Conservation (phyloP, 1,140 invertebrate genomes). For the Diabrotica undecimpunctata region DNA sequence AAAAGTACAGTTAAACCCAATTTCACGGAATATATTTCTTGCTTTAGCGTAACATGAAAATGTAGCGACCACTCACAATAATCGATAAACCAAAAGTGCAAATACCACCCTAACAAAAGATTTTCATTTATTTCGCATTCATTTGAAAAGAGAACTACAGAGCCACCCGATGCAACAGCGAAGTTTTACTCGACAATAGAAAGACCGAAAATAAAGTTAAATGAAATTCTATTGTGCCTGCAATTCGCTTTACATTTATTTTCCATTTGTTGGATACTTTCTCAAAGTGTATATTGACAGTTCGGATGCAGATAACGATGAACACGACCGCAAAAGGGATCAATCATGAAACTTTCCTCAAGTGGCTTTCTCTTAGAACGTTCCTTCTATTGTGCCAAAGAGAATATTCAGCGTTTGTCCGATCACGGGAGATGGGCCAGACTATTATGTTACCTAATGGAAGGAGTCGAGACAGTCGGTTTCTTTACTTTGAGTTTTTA, state of each 20-base stretch:
- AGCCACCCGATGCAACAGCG: background rate
- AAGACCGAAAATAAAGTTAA: background rate
- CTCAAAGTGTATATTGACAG: background rate
- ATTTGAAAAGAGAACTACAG: background rate
- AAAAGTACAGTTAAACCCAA: no score
- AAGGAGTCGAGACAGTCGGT: no score
- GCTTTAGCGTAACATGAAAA: no score
- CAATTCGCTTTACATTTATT: constrained; percentile 2
- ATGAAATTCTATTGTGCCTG: constrained; percentile 2
- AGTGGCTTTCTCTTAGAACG: background rate
- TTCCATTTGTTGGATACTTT: background rate
- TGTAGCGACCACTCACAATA: no score
- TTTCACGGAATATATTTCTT: no score
- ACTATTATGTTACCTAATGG: no score
- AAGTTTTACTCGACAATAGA: background rate
- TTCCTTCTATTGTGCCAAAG: background rate
- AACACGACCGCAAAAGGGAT: background rate
- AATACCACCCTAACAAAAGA: background rate
- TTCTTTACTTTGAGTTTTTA: no score
- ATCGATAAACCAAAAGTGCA: no score
- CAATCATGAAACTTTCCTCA: background rate
- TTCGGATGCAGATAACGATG: background rate
- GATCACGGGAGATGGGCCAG: no score
- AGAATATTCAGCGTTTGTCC: background rate
- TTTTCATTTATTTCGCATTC: background rate